These are phyloP conservation scores for Pollachius pollachius DNA, from an alignment of 2,113 vertebrate genomes.

Conservation along the genomic window DNA sequence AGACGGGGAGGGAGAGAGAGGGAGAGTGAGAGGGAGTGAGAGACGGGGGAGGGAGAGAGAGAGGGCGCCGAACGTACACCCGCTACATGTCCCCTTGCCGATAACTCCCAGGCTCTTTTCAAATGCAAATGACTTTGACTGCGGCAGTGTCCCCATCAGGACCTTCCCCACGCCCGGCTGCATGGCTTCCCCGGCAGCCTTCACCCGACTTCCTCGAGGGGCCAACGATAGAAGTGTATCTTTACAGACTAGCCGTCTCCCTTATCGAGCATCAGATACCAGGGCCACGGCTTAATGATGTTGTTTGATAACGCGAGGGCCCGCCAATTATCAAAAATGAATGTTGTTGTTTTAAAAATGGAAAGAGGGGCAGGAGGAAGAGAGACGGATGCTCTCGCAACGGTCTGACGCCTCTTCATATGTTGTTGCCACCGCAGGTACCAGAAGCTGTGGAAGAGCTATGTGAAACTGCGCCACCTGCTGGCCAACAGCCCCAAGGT, in stretches of 20 bases:
- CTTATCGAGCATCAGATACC: slow-evolving; percentile 33
- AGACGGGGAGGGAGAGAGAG: slow-evolving; percentile 33
- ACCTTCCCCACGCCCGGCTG: too few species aligned
- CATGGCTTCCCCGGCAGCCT: too few species aligned
- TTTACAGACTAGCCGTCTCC: neutral
- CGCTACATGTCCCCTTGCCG: slow-evolving; percentile 67
- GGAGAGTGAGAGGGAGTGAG: slow-evolving; percentile 53
- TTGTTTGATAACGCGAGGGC: slow-evolving; percentile 42
- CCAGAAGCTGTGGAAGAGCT: slow-evolving; percentile 99
- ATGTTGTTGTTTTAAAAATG: slow-evolving; percentile 32
- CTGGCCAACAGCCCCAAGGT: slow-evolving; percentile 98
- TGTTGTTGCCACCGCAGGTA: slow-evolving; percentile 76
- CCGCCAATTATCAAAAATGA: slow-evolving; percentile 51
- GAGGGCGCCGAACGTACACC: neutral
- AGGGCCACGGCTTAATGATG: slow-evolving; percentile 33
- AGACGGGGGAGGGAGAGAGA: slow-evolving; percentile 6
- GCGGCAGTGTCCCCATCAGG: too few species aligned
- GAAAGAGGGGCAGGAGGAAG: neutral
- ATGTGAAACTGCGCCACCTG: slow-evolving; percentile 96
- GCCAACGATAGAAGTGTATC: neutral
- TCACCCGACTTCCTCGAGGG: neutral
- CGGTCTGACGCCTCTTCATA: slow-evolving; percentile 19
- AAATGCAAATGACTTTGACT: slow-evolving; percentile 54
- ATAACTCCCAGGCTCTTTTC: slow-evolving; percentile 55
- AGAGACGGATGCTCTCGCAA: slow-evolving; percentile 1